Base-by-base conservation (phyloP, 2,888 invertebrate species). In the Oxytorus armatus region DNA sequence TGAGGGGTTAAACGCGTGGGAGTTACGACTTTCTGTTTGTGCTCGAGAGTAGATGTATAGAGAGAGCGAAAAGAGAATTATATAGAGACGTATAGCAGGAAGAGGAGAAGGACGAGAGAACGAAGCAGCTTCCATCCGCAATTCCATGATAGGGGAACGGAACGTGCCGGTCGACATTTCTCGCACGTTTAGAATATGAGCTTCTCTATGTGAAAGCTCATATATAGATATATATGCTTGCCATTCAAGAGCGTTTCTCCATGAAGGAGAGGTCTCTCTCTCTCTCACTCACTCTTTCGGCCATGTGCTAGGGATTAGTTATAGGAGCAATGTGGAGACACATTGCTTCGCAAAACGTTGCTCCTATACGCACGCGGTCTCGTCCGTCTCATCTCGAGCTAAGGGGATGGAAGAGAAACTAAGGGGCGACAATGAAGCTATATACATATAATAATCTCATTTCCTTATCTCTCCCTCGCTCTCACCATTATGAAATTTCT, bases 341-440 rank as follows among this genome's bases (percentile, higher is more conserved):
- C n/a, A n/a, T n/a, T n/a, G n/a, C n/a, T n/a, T n/a, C n/a, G n/a
- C n/a, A n/a, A n/a, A n/a, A n/a, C n/a, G n/a, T n/a, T n/a, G n/a
- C n/a, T n/a, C n/a, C n/a, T n/a, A n/a, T n/a, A n/a, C n/a, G 21
- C 70, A 69, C 33, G 51, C 47, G 42, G 66, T 53, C 36, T 36
- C 36, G 36, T 10, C 36, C 8, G 36, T 36, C 10, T 8, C 8
- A 8, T n/a, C n/a, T 36, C 36, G 36, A 36, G 36, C 8, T 36
- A 36, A 36, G n/a, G 36, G 36, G 36, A 36, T 36, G 36, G 10
- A 36, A 8, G 36, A 36, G 36, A 36, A 36, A 36, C 1, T 10
- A 78, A 74, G 73, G 81, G 82, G 82, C 70, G 81, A 79, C 81
- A 74, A 81, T 81, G 81, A 81, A 83, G 77, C 70, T 66, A 68